Evolutionary conservation across 2,797 vertebrate species (phyloP), one percentile per base, ranked within the genome.

Genomic region (Aratinga solstitialis): DNA sequence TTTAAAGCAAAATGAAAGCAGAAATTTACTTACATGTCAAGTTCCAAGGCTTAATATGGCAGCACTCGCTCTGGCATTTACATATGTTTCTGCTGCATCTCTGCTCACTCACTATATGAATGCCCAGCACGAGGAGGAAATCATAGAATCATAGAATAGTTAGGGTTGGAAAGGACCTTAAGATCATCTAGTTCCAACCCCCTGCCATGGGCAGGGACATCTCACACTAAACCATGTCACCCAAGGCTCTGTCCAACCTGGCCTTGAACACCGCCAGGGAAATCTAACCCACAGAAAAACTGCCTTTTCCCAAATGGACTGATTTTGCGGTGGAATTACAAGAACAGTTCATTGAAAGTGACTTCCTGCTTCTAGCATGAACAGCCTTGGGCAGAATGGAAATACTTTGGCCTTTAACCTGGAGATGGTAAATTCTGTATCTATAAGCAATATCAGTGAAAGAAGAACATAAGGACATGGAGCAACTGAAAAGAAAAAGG

Each of bases 341-440:
- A 4, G 18, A 71, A 22, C 16, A 26, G 45, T 9, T 85, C 48
- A 43, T 34, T 5, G 19, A 38, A 90, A 82, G 23, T 0, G 0
- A 73, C 30, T 71, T 67, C 38, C 34, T 0, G 0, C 30, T 76
- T 58, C 47, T 13, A 4, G 11, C 50, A 23, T 0, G 7, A 74
- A 40, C 15, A 0, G 0, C 17, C 54, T 43, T 40, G 1, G 2
- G 40, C 3, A 3, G 67, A 63, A 68, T 1, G 2, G 45, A 54
- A 80, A 54, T 22, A 11, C 38, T 29, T 36, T 19, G n/a, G 54
- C 34, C 78, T 68, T 89, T 74, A 85, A 77, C n/a, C 27, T 21
- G 53, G 48, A 63, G 20, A 12, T 13, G 13, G 36, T 9, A 8
- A 32, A 47, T 54, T 66, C 54, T 30, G 27, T 12, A 24, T 6